Evolutionary conservation across 2,113 vertebrate genomes (phyloP).

Genomic region (Cricetomys ansorgei): DNA sequence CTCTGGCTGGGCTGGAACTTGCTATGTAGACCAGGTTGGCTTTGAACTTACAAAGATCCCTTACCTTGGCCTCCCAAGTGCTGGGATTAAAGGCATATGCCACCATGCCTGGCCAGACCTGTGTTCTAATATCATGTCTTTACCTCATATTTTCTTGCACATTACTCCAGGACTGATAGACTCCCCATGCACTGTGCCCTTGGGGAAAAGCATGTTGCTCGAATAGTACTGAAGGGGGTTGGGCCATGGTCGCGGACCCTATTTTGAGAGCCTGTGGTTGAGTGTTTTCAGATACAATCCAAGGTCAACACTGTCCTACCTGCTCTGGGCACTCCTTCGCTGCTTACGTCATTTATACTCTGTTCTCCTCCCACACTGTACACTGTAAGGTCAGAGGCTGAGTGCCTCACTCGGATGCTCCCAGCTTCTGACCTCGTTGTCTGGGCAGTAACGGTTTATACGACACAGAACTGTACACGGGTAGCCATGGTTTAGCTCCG

Average conservation of each 20-base stretch:
- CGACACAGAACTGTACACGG: not conserved
- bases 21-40: not conserved
- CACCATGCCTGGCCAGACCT: not conserved
- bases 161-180: not conserved
- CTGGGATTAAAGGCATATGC: not conserved
- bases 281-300: not conserved
- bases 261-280: constrained; percentile 49
- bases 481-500: not conserved
- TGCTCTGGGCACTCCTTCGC: constrained; percentile 21
- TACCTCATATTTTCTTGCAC: not conserved
- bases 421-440: constrained; percentile 25
- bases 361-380: not conserved
- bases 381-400: not conserved
- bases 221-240: not conserved
- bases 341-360: constrained; percentile 57
- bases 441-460: not conserved
- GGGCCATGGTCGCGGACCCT: not conserved
- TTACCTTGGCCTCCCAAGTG: not conserved
- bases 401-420: not conserved
- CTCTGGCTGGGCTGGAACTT: not conserved
- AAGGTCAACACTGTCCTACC: constrained; percentile 59
- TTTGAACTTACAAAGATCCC: not conserved
- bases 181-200: not conserved
- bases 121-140: not conserved
- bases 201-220: not conserved